Percentiles rank a stretch among this genome's conserved stretches.
These are phyloP conservation scores for Homalodisca vitripennis DNA, from an alignment of 1,140 invertebrate species.

Conservation along the genomic window DNA sequence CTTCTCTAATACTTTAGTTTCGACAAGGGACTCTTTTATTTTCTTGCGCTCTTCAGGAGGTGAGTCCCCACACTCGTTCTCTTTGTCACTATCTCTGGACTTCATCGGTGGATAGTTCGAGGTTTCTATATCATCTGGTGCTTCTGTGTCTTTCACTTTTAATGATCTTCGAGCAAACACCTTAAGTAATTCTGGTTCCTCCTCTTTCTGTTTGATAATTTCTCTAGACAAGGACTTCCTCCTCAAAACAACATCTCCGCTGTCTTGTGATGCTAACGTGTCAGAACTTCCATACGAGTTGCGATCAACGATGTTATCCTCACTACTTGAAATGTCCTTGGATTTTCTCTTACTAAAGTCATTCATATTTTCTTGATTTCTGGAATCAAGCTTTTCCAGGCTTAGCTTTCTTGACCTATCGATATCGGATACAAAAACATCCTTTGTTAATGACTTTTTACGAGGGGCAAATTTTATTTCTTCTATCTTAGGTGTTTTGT, in stretches of 20 bases:
- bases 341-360: constrained; percentile 12
- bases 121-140: constrained; percentile 19
- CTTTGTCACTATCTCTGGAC: constrained; percentile 65
- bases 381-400: constrained; percentile 18
- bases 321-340: constrained; percentile 1
- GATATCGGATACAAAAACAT: constrained; percentile 10
- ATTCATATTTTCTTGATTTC: constrained; percentile 5
- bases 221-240: constrained; percentile 47
- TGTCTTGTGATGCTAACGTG: constrained; percentile 25
- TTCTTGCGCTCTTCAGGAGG: constrained; percentile 31
- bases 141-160: constrained; percentile 67
- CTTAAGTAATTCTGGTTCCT: constrained; percentile 75
- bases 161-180: constrained; percentile 74
- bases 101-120: constrained; percentile 35
- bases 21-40: constrained; percentile 25
- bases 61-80: constrained; percentile 52
- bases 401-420: constrained; percentile 19
- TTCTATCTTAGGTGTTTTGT: constrained; percentile 8
- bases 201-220: constrained; percentile 57
- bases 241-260: constrained; percentile 34
- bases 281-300: constrained; percentile 32
- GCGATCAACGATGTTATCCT: constrained; percentile 24
- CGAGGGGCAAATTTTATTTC: neutral
- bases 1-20: constrained; percentile 18
- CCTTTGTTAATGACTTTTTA: neutral